Conservation (phyloP, 37 sponge, comb jelly and placozoan genomes). For the Oscarella lobularis region DNA sequence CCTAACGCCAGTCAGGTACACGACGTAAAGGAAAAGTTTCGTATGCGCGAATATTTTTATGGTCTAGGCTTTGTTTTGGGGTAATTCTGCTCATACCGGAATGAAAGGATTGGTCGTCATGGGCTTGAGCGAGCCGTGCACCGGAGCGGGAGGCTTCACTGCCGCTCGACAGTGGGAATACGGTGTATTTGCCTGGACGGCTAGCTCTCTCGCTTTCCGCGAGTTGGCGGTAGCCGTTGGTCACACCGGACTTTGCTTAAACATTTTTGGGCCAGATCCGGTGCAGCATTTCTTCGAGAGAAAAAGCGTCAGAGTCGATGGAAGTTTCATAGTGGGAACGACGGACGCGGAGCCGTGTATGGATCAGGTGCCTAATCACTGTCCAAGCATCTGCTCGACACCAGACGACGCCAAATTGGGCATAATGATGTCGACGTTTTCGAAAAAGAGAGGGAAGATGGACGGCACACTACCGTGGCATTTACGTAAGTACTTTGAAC, state of each 20-base stretch:
- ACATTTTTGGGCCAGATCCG: conserved; percentile 77
- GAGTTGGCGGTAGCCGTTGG: conserved; percentile 41
- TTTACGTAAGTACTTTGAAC: conserved; percentile 46
- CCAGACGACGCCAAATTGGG: conserved; percentile 21
- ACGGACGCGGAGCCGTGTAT: conserved; percentile 33
- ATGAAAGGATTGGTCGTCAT: conserved; percentile 42
- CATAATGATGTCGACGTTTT: conserved; percentile 77
- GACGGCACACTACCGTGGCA: conserved; percentile 67
- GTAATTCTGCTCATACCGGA: conserved; percentile 61
- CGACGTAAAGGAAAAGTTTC: no score
- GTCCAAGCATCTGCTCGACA: neutral
- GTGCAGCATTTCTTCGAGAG: conserved; percentile 50
- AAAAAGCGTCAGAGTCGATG: conserved; percentile 37
- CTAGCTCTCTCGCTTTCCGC: conserved; percentile 35
- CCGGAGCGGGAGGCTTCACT: conserved; percentile 53
- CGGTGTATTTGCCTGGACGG: conserved; percentile 58
- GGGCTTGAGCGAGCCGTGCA: conserved; percentile 42
- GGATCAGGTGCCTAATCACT: neutral
- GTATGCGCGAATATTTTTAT: neutral
- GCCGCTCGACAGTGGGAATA: conserved; percentile 60
- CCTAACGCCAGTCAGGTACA: neutral
- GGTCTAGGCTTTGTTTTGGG: conserved; percentile 51
- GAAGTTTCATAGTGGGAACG: conserved; percentile 49
- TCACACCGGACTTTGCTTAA: conserved; percentile 65
- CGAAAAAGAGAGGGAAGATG: conserved; percentile 64